These are phyloP conservation scores for Axea sp. DNA, from an alignment of 2,888 invertebrate genomes.

Conservation along the genomic window DNA sequence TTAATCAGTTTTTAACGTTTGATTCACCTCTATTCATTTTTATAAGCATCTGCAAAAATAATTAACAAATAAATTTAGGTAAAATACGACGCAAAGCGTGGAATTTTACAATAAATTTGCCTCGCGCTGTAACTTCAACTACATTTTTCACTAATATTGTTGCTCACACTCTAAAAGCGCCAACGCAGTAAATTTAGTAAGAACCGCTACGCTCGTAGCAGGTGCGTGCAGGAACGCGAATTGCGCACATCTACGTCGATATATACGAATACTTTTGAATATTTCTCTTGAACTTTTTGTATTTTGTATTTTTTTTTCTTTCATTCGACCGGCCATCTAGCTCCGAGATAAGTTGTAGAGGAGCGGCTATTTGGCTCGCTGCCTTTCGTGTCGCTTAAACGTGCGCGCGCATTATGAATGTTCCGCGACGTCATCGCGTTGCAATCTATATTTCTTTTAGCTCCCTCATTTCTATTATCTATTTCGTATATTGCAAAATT, in stretches of 20 bases:
- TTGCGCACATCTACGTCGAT: slow-evolving; percentile 30
- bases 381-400: slow-evolving; percentile 53
- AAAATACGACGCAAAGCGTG: no score
- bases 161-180: slow-evolving; percentile 20
- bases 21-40: no score
- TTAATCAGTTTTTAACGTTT: no score
- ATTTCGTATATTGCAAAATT: slow-evolving; percentile 22
- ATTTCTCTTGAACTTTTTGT: slow-evolving; percentile 24
- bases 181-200: slow-evolving; percentile 31
- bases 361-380: slow-evolving; percentile 48
- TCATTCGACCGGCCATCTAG: slow-evolving; percentile 35
- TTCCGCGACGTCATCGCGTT: slow-evolving; percentile 41
- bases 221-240: slow-evolving; percentile 54
- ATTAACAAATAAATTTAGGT: no score
- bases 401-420: slow-evolving; percentile 46
- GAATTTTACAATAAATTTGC: slow-evolving; percentile 34
- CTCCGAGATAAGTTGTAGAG: slow-evolving; percentile 40
- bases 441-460: slow-evolving; percentile 25
- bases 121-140: slow-evolving; percentile 22
- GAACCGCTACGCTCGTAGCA: slow-evolving; percentile 28
- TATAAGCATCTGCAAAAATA: no score
- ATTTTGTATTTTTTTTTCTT: no score
- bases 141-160: slow-evolving; percentile 46
- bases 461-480: slow-evolving; percentile 18
- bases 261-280: slow-evolving; percentile 40